These are phyloP conservation scores for Falco naumanni DNA, from an alignment of 2,797 vertebrate genomes.

Conservation along the genomic window DNA sequence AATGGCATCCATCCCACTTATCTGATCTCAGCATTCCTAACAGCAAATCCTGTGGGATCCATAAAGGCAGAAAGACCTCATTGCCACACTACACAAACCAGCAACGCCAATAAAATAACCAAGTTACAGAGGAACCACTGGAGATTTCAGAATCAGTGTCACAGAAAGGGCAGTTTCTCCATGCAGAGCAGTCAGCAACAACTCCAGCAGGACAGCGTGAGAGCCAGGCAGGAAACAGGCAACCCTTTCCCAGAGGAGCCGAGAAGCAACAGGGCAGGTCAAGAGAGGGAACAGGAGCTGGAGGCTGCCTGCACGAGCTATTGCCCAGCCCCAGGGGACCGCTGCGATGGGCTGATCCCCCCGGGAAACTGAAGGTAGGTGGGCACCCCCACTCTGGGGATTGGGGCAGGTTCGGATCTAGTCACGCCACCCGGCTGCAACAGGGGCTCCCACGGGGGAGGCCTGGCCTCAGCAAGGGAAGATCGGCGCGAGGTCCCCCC, in stretches of 20 bases:
- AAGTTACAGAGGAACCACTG: accelerated
- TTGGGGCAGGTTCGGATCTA: too few species aligned
- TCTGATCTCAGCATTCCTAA: neutral
- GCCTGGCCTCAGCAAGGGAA: too few species aligned
- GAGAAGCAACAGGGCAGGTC: neutral
- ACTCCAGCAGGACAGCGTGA: accelerated
- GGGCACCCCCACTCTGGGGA: accelerated
- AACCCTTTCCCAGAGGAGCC: accelerated
- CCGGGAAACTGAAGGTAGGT: accelerated
- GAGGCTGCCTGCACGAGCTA: neutral
- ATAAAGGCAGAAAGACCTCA: neutral
- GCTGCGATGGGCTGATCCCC: accelerated
- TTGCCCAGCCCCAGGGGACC: accelerated
- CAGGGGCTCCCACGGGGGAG: neutral
- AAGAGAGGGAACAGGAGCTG: accelerated
- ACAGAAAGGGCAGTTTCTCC: accelerated
- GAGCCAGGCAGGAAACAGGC: accelerated
- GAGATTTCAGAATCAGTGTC: neutral
- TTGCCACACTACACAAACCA: accelerated
- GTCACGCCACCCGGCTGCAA: too few species aligned
- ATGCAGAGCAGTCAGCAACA: neutral
- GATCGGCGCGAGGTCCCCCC: too few species aligned
- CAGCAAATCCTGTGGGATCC: neutral
- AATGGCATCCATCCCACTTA: neutral
- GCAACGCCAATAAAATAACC: accelerated